Evolutionary conservation across 2,113 vertebrate genomes (phyloP), one percentile per base, ranked within the genome.

Genomic region (Melanostigma gelatinosum): DNA sequence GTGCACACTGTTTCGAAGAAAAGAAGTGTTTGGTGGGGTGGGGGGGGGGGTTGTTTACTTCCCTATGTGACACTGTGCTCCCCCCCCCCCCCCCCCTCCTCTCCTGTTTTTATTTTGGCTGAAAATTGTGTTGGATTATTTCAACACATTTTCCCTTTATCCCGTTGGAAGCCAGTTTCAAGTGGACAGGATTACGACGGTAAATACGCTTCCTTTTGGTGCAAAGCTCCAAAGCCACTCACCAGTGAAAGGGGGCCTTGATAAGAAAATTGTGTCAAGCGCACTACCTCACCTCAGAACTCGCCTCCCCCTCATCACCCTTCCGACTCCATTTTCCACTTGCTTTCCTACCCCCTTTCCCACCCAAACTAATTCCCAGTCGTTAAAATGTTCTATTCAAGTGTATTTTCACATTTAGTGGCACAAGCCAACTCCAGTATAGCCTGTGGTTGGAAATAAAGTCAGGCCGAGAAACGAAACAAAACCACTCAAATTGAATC

Each of bases 71-170:
- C 52, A 69, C 74, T 10, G 0, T 73, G 64, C 75, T 16, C 32
- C 29, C 44, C n/a, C 24, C 62, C 75, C 20, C 32, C 29, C 44
- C n/a, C 24, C 62, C 75, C 20, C 54, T 74, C 46, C 71, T 65
- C 57, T 32, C 62, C 72, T 89, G 79, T 90, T 90, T 89, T 89
- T 85, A 78, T 88, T 89, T 90, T 78, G 84, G 80, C 79, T 64
- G 60, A 75, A 86, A 89, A 87, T 81, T 79, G 77, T 80, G 44
- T 63, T 91, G 91, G 92, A 92, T 93, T 92, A 94, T 93, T 93
- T 86, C 61, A 78, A 87, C 90, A 91, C 85, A 83, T 91, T 93
- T 87, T 66, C 55, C 57, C 81, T 83, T 92, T 78, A 92, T 94
- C 89, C 90, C 20, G n/a, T 87, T 76, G 77, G 85, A 88, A 92